Base-by-base conservation (phyloP, 2,113 vertebrate species). In the Oryzias javanicus region DNA sequence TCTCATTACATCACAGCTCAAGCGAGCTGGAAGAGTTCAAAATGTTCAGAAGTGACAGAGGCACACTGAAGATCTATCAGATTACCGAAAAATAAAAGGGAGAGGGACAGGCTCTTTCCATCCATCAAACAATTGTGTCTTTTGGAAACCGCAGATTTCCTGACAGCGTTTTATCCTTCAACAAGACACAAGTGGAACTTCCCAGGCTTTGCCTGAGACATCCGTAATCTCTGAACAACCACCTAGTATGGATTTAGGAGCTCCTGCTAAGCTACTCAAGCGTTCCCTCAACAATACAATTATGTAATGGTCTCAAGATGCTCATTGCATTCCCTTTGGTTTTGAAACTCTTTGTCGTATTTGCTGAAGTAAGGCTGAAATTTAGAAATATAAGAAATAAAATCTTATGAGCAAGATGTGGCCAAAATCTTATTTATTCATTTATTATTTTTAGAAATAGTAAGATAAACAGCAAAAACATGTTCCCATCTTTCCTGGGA, bases 1-100 rank as follows among this genome's bases (percentile, higher is more conserved):
- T 72, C 35, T 41, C 74, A 73, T 75, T 45, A 67, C 2, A 12
- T 19, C 50, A 12, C 15, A 55, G 51, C 57, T 81, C 67, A 74
- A 67, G 52, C 50, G 66, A 69, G 60, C 57, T 60, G 60, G 46
- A 59, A 50, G 50, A 47, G 40, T 47, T 66, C 58, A 61, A 51
- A 66, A 35, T 35, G 35, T 35, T 35, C 35, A 35, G 10, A 70
- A 78, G 70, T 40, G 61, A 67, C 47, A 55, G 54, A 45, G 40
- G 25, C 20, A 49, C 16, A 22, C 50, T 12, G 16, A 45, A 60
- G 42, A 61, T 55, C 14, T 27, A 53, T 14, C 7, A 35, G 48
- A n/a, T 53, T 55, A 14, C 29, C 7, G 10, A 35, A 35, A 35
- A 35, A 35, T 6, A 35, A 35, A 10, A 35, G 3, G 8, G 35